Conservation (phyloP, 2,888 invertebrate genomes). For the Amphiduros pacificus region DNA sequence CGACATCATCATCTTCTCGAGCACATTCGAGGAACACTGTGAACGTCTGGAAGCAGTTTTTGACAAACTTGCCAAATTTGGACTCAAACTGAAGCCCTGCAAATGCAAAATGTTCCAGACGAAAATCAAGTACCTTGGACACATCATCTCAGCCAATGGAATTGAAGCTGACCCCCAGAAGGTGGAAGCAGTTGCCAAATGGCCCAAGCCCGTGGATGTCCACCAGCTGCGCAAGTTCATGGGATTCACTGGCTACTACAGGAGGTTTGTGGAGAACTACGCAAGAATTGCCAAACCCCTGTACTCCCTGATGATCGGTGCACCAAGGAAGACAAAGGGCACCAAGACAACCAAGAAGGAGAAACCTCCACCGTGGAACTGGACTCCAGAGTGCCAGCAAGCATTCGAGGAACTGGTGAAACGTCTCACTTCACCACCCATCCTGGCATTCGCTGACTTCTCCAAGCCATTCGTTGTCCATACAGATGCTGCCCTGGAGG, state of each 20-base stretch:
- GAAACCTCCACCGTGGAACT: conserved; percentile 4
- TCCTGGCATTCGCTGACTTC: conserved; percentile 24
- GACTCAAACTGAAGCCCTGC: conserved; percentile 21
- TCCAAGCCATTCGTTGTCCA: conserved; percentile 22
- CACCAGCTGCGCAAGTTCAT: neutral
- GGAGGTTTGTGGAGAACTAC: conserved; percentile 12
- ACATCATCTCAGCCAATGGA: conserved; percentile 8
- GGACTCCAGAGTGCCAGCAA: conserved; percentile 11
- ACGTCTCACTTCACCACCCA: conserved; percentile 11
- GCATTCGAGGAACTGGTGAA: conserved; percentile 17
- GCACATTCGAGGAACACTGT: conserved; percentile 21
- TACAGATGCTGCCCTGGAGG: conserved; percentile 19
- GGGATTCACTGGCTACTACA: conserved; percentile 7
- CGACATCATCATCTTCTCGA: conserved; percentile 31
- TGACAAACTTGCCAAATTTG: conserved; percentile 8
- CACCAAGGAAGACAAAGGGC: no score
- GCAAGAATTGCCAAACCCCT: conserved; percentile 11
- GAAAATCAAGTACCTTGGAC: conserved; percentile 3
- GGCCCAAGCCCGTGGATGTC: neutral
- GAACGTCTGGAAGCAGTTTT: conserved; percentile 23
- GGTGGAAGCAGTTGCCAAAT: neutral
- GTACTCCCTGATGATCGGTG: neutral
- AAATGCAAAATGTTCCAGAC: conserved; percentile 18
- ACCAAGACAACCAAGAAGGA: conserved; percentile 2
- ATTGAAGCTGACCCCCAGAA: neutral